These are phyloP conservation scores for Notarius lentiginosus DNA, from an alignment of 2,113 vertebrate species.

Conservation along the genomic window DNA sequence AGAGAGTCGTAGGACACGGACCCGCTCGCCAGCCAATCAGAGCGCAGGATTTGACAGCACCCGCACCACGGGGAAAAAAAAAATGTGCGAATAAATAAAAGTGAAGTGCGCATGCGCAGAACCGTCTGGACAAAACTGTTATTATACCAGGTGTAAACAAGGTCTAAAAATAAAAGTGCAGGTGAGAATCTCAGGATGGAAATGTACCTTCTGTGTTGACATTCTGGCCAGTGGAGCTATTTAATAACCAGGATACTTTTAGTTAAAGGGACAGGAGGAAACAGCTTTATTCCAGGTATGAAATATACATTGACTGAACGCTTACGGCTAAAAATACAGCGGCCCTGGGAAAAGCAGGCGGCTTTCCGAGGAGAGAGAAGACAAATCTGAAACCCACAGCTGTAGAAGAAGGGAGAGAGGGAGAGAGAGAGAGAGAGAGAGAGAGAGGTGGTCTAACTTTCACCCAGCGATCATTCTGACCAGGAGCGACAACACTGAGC, in stretches of 20 bases:
- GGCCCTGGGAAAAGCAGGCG: constrained; percentile 14
- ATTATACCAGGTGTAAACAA: background rate
- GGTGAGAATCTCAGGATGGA: background rate
- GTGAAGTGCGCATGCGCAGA: constrained; percentile 8
- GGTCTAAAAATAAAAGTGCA: background rate
- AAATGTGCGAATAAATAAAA: no score
- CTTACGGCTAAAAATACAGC: constrained; percentile 45
- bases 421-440: no score
- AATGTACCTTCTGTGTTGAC: background rate
- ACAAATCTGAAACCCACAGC: constrained; percentile 33
- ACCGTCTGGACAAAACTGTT: background rate
- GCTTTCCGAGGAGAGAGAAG: background rate
- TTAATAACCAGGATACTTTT: background rate
- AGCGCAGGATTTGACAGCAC: no score
- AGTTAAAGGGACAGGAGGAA: background rate
- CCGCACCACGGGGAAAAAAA: no score
- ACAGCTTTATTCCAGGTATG: background rate
- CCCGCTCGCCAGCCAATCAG: no score
- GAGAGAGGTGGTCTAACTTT: constrained; percentile 8
- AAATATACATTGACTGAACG: background rate
- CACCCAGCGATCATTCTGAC: constrained; percentile 12
- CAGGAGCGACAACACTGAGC: background rate
- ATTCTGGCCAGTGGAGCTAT: no score
- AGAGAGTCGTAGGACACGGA: no score
- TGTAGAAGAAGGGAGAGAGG: background rate